A percentile compares a stretch with the other conserved stretches of the same genome.
Conservation (phyloP, 2,113 vertebrate genomes). For the Silurus meridionalis region DNA sequence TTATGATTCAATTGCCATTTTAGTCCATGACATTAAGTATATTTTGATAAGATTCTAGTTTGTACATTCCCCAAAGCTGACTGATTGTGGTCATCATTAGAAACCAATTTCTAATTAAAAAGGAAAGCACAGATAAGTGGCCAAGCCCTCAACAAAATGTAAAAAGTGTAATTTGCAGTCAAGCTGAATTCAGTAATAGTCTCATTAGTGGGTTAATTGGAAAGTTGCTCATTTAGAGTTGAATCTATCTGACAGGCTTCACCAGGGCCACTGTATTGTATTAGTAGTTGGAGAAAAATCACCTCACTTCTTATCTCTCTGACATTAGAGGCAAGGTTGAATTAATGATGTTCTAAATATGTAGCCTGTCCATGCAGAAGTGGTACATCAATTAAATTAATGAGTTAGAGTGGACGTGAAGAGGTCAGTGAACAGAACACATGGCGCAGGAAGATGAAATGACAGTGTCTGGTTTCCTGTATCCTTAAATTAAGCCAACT, state of each 20-base stretch:
- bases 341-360: slow-evolving; percentile 76
- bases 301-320: slow-evolving; percentile 74
- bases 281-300: slow-evolving; percentile 74
- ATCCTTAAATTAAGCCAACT: background rate
- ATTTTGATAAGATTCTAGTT: slow-evolving; percentile 44
- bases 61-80: slow-evolving; percentile 64
- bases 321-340: slow-evolving; percentile 77
- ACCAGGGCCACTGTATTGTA: slow-evolving; percentile 75
- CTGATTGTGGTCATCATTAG: slow-evolving; percentile 72
- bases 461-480: background rate
- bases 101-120: slow-evolving; percentile 75
- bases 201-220: slow-evolving; percentile 70
- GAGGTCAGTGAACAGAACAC: background rate
- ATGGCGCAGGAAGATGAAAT: background rate
- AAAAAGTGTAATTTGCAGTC: slow-evolving; percentile 72
- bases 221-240: slow-evolving; percentile 73
- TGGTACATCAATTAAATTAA: slow-evolving; percentile 55
- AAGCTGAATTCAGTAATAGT: slow-evolving; percentile 69
- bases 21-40: slow-evolving; percentile 41
- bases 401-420: slow-evolving; percentile 12
- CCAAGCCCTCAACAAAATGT: slow-evolving; percentile 67
- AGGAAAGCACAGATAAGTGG: slow-evolving; percentile 73
- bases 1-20: slow-evolving; percentile 49
- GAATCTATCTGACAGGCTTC: slow-evolving; percentile 76
- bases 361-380: slow-evolving; percentile 70